Evolutionary conservation across 2,888 invertebrate genomes (phyloP), one percentile per base, ranked within the genome.

Genomic region (Oithona nana): DNA sequence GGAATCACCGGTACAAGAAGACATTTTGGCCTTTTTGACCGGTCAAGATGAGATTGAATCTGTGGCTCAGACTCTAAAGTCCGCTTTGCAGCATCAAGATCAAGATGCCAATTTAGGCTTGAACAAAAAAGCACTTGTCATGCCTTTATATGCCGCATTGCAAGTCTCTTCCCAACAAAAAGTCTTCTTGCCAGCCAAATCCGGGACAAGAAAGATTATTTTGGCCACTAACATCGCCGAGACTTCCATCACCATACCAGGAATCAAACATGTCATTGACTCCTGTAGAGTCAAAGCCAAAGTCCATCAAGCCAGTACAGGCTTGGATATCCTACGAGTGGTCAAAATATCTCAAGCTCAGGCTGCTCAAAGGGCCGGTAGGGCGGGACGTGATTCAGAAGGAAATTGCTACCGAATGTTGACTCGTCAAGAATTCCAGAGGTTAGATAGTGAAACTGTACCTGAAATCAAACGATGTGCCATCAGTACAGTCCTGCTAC

Each of bases 41-140:
- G 95, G 95, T 0, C 93, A 94, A 76, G 94, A 95, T 74, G 94
- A 95, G 79, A 94, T 95, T 66, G 93, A 94, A 75, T 70, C 73
- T 1, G 71, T 85, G 66, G 82, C 82, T 65, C 78, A 81, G 67
- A 84, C 83, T 70, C 84, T 88, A 51, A 78, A 82, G 66, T 66
- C 60, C 64, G 39, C 16, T 6, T 66, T 49, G 61, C 61, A 48
- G 67, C 62, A 57, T 54, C 29, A 67, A 65, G 69, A 66, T 49
- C 51, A 68, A 64, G 76, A 76, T 63, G 75, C 77, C 65, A 80
- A 80, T 1, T n/a, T n/a, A n/a, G n/a, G n/a, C n/a, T n/a, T n/a
- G n/a, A n/a, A n/a, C n/a, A n/a, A n/a, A n/a, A 83, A 86, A 0
- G 78, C 79, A 20, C 75, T 93, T 57, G 79, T 80, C 68, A 85